Conservation (phyloP, 1,140 invertebrate genomes). For the Archegozetes longisetosus region DNA sequence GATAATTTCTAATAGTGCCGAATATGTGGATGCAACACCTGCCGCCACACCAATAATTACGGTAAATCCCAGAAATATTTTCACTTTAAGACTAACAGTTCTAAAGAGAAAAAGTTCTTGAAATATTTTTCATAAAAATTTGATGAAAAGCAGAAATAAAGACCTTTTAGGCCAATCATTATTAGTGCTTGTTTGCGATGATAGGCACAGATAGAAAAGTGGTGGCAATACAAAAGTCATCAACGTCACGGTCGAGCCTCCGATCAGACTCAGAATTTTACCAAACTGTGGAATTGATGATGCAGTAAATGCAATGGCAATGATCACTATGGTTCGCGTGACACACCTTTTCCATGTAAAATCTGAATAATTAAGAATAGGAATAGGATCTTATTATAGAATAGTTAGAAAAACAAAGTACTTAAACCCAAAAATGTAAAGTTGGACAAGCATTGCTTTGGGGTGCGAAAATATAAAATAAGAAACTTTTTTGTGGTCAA, state of each 20-base stretch:
- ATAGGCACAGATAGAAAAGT: conserved; percentile 46
- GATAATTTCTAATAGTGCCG: background rate
- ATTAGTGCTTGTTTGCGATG: background rate
- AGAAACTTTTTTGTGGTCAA: too few species aligned
- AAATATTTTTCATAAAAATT: background rate
- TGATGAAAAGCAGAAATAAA: background rate
- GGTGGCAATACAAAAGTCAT: conserved; percentile 68
- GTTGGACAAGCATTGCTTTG: background rate
- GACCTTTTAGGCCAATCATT: background rate
- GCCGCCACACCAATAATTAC: background rate
- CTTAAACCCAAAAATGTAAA: conserved; percentile 9
- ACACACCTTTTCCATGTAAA: conserved; percentile 58
- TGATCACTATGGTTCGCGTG: conserved; percentile 49
- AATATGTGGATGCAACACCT: background rate
- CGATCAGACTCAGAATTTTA: conserved; percentile 67
- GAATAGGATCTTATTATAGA: background rate
- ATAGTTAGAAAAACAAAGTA: background rate
- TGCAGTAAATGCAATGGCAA: conserved; percentile 52
- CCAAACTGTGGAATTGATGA: conserved; percentile 71
- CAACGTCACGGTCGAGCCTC: conserved; percentile 61
- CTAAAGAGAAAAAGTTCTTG: background rate
- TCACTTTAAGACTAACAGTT: background rate
- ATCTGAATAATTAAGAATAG: conserved; percentile 36
- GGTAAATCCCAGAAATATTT: background rate
- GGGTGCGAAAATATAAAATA: background rate